Conservation (phyloP, 2,113 vertebrate genomes). For the Cnemophilus loriae region DNA sequence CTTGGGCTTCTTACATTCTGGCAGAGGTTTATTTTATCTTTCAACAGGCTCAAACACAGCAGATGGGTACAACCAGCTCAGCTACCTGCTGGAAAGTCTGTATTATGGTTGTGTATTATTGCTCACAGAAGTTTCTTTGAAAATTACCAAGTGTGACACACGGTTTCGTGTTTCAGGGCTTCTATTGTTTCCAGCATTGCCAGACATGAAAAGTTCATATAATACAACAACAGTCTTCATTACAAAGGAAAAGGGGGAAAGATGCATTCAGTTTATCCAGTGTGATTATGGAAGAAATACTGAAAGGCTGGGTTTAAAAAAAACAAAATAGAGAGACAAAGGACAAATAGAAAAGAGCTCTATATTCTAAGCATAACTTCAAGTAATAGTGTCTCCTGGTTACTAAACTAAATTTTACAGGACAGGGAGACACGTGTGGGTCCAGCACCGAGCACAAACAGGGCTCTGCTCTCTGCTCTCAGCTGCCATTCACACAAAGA, state of each 20-base stretch:
- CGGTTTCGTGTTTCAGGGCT: background rate
- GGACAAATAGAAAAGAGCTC: background rate
- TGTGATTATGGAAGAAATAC: background rate
- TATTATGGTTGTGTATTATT: background rate
- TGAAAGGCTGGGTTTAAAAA: background rate
- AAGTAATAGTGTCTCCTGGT: background rate
- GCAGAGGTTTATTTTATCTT: background rate
- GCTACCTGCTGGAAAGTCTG: background rate
- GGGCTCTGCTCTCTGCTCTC: background rate
- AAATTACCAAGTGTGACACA: background rate
- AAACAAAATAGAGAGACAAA: background rate
- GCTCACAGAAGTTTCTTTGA: background rate
- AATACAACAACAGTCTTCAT: background rate
- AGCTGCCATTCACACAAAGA: background rate
- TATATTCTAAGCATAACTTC: background rate
- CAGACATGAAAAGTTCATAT: background rate
- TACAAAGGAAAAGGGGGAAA: background rate
- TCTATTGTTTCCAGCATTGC: background rate
- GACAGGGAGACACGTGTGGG: fast-evolving
- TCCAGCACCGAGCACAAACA: background rate
- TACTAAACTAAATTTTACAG: background rate
- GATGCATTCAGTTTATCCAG: background rate
- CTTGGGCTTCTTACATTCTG: background rate
- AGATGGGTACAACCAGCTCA: background rate
- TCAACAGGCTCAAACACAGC: background rate